Evolutionary conservation across 2,797 vertebrate species (phyloP), one percentile per base, ranked within the genome.

Genomic region (Simalia tracyae): DNA sequence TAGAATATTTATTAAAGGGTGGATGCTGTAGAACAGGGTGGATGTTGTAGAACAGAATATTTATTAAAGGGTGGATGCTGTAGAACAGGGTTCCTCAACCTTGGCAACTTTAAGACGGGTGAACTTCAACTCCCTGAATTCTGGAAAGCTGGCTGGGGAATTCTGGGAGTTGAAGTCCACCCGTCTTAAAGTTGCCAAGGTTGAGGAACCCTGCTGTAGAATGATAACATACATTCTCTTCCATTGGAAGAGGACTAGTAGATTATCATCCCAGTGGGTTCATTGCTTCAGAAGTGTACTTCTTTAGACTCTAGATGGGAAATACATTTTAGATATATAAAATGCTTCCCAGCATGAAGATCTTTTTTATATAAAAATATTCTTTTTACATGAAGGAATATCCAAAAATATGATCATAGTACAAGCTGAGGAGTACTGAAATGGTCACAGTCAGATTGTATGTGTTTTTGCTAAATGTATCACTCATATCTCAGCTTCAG

Each of bases 141-240:
- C 36, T 36, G 36, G 36, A 36, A 36, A 2, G 36, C 36, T 36
- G 36, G 36, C 36, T 36, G 36, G 36, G 36, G 36, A 36, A 36
- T 36, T 36, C 2, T 36, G 36, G 36, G 36, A 36, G 36, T 36
- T 36, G 36, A 36, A 36, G 36, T 36, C 36, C 36, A 36, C 36
- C 36, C 36, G 1, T 36, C 36, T 36, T 36, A 36, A 36, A 36
- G 36, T 36, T 2, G 36, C 36, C 36, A 36, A 36, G 36, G 36
- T 36, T 36, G 36, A 36, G 36, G 36, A 36, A 36, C 36, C 36
- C 36, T 0, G 0, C 14, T 63, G 28, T 76, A 0, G 28, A 2
- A 63, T 92, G 57, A 54, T 64, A 26, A 6, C 24, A 46, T 57
- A 90, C 26, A 56, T 76, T 26, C 42, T 86, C 10, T 72, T 50